Percentiles rank a stretch among this genome's conserved stretches.
These are phyloP conservation scores for Alauda arvensis DNA, from an alignment of 2,797 vertebrate species.

Conservation along the genomic window DNA sequence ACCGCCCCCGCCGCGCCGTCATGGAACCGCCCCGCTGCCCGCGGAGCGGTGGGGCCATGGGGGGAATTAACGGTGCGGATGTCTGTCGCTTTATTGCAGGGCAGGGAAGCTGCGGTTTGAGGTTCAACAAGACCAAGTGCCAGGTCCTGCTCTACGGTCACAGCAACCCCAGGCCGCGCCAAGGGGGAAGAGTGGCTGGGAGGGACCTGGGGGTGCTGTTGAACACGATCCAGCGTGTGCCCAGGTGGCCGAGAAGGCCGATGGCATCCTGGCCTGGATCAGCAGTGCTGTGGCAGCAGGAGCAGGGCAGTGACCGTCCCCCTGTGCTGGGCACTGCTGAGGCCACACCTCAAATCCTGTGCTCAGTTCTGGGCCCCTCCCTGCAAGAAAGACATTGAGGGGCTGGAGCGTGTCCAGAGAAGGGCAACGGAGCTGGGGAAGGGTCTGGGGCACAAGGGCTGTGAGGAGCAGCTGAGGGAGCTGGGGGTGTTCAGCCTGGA, in stretches of 20 bases:
- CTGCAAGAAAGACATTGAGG: neutral
- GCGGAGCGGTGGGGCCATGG: rapidly evolving
- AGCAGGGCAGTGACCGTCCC: neutral
- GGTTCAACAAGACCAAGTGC: rapidly evolving
- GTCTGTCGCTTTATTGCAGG: rapidly evolving
- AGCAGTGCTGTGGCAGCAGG: neutral
- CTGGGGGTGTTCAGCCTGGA: neutral
- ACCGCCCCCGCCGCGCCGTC: neutral
- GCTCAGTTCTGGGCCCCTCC: neutral
- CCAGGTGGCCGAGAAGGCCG: neutral
- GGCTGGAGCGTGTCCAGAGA: neutral
- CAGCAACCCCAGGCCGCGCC: rapidly evolving
- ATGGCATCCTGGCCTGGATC: neutral
- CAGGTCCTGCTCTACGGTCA: rapidly evolving
- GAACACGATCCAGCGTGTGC: rapidly evolving
- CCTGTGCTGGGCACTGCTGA: neutral
- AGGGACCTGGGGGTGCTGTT: neutral
- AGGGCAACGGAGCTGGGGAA: neutral
- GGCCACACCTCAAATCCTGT: neutral
- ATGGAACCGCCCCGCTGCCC: neutral
- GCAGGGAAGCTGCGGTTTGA: too few species aligned
- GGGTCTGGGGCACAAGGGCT: neutral
- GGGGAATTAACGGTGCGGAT: rapidly evolving
- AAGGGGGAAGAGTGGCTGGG: neutral
- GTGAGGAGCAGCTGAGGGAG: neutral